phyloP scores from a whole-genome alignment of 2,888 invertebrate genomes.

The Tineola bisselliella region DNA sequence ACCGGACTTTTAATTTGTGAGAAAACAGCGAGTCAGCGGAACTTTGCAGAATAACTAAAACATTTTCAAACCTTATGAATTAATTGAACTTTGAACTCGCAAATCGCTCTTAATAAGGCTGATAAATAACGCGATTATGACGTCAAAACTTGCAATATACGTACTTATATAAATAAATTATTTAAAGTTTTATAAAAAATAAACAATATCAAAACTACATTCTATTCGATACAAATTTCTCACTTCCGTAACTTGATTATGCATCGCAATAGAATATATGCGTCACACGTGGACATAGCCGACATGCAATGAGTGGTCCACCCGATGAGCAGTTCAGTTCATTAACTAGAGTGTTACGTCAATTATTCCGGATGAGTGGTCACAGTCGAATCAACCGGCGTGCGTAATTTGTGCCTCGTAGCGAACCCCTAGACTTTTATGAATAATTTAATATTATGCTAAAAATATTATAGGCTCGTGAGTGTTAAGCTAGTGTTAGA shows the following conservation, averaged over 20 bases:
- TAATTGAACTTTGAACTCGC: background rate
- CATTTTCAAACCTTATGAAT: background rate
- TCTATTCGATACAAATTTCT: too few species aligned
- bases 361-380: conserved; percentile 22
- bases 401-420: conserved; percentile 15
- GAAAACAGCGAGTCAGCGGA: background rate
- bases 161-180: too few species aligned
- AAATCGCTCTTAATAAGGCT: background rate
- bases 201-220: background rate
- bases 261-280: background rate
- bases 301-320: background rate
- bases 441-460: background rate
- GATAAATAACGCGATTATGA: too few species aligned
- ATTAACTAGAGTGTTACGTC: conserved; percentile 12
- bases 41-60: background rate
- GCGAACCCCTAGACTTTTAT: background rate
- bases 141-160: background rate
- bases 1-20: too few species aligned
- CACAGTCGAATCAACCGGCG: conserved; percentile 17
- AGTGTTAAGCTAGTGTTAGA: background rate
- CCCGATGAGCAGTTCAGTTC: conserved; percentile 1
- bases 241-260: background rate
- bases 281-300: background rate
- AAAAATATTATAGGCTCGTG: background rate
- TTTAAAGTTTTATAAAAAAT: too few species aligned